These are phyloP conservation scores for Prostheceraeus crozeri DNA, from an alignment of 2,888 invertebrate genomes.

Conservation along the genomic window DNA sequence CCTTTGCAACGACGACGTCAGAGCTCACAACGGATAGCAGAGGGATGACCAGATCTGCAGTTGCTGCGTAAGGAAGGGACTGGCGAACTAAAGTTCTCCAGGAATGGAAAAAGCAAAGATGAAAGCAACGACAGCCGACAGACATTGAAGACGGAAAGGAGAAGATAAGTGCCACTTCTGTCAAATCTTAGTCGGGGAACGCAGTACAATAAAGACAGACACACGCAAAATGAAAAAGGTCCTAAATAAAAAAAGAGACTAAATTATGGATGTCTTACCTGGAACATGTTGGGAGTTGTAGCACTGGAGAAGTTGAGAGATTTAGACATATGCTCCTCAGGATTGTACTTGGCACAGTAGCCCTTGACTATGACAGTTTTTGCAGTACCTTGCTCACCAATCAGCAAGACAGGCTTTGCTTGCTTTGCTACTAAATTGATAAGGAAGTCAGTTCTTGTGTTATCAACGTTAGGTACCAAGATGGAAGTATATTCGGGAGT, in stretches of 20 bases:
- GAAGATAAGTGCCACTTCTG: too few relatives aligned
- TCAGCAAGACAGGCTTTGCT: slow-evolving; percentile 55
- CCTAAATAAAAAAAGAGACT: slow-evolving; percentile 20
- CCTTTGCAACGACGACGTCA: too few relatives aligned
- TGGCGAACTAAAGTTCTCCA: too few relatives aligned
- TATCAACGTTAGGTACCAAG: slow-evolving; percentile 85
- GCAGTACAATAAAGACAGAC: neutral
- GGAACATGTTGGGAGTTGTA: slow-evolving; percentile 84
- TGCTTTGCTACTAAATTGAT: slow-evolving; percentile 59
- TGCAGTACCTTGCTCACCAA: slow-evolving; percentile 69
- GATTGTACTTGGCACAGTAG: slow-evolving; percentile 79
- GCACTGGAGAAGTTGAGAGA: slow-evolving; percentile 93
- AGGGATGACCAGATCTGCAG: too few relatives aligned
- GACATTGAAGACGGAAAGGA: too few relatives aligned
- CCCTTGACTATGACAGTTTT: slow-evolving; percentile 96
- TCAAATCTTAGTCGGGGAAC: too few relatives aligned
- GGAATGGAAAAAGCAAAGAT: too few relatives aligned
- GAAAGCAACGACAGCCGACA: too few relatives aligned
- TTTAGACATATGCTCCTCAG: slow-evolving; percentile 70
- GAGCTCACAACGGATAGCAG: too few relatives aligned
- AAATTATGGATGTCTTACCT: too few relatives aligned
- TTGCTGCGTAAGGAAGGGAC: too few relatives aligned
- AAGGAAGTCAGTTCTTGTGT: slow-evolving; percentile 80
- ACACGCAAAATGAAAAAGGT: too few relatives aligned
- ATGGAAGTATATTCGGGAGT: slow-evolving; percentile 83